These are phyloP conservation scores for Plecotus auritus DNA, from an alignment of 2,113 vertebrate species.

Conservation along the genomic window DNA sequence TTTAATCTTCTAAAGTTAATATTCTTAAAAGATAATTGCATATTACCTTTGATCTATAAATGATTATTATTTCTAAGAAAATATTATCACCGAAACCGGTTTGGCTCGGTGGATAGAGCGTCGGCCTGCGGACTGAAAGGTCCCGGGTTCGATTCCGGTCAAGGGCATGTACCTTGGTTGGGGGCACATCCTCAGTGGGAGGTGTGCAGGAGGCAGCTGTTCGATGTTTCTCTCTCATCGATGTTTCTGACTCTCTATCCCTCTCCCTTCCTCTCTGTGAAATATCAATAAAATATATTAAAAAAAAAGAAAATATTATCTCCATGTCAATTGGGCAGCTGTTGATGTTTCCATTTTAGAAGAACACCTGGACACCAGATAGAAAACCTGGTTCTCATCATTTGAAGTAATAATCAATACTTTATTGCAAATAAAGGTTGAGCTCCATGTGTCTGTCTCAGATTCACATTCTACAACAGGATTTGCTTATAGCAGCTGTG, in stretches of 20 bases:
- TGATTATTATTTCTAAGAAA: neutral
- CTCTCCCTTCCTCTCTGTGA: no score
- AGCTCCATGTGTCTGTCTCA: neutral
- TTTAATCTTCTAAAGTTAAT: neutral
- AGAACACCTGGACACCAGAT: neutral
- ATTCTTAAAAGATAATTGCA: neutral
- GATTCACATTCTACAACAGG: neutral
- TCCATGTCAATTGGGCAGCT: neutral
- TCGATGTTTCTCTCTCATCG: no score
- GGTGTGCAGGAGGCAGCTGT: no score
- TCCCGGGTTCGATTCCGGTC: no score
- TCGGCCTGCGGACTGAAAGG: no score
- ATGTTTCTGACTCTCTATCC: no score
- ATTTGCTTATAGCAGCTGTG: neutral
- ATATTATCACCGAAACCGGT: no score
- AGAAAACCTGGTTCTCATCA: neutral
- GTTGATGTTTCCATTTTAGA: neutral
- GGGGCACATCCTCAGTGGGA: no score
- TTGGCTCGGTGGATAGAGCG: no score
- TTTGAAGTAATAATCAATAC: neutral
- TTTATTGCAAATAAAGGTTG: neutral
- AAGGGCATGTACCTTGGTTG: no score
- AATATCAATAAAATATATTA: no score
- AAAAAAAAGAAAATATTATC: neutral
- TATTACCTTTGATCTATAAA: neutral